phyloP scores from a whole-genome alignment of 2,797 vertebrate genomes.

The Sebastes wilsoni region DNA sequence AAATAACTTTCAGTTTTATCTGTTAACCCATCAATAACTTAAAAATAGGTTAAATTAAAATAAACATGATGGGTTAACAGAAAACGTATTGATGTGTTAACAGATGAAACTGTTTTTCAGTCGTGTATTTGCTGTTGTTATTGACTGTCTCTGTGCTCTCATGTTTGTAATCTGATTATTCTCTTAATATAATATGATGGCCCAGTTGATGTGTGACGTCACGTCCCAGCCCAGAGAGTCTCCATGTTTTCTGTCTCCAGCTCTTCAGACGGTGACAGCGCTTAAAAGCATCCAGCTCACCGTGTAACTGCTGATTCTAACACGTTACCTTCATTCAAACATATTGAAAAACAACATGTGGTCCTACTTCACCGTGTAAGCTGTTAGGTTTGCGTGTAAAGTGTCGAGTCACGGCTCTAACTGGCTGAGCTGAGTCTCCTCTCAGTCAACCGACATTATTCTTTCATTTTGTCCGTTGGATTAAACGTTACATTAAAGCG shows the following conservation, averaged over 20 bases:
- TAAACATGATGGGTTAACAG: no score
- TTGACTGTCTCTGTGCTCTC: no score
- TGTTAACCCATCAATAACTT: no score
- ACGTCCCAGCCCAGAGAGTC: conserved; percentile 43
- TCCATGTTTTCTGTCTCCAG: conserved; percentile 54
- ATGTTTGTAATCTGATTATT: no score
- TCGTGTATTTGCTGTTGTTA: no score
- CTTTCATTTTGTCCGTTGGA: conserved; percentile 43
- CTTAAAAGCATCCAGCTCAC: not conserved
- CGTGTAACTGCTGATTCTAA: fast-evolving
- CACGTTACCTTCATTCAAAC: fast-evolving
- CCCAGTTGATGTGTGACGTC: conserved; percentile 41
- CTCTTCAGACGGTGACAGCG: conserved; percentile 31
- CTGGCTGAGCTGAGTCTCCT: conserved; percentile 2
- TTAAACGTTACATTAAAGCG: not conserved
- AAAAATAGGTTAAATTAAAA: no score
- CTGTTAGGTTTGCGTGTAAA: fast-evolving
- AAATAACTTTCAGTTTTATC: no score
- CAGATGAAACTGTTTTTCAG: no score
- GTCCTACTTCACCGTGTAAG: fast-evolving
- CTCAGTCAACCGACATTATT: conserved; percentile 10
- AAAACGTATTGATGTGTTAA: no score
- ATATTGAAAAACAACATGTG: fast-evolving
- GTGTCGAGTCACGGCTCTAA: conserved; percentile 40
- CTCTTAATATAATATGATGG: not conserved